Evolutionary conservation across 2,888 invertebrate species (phyloP), one percentile per base, ranked within the genome.

Genomic region (Melanargia galathea): DNA sequence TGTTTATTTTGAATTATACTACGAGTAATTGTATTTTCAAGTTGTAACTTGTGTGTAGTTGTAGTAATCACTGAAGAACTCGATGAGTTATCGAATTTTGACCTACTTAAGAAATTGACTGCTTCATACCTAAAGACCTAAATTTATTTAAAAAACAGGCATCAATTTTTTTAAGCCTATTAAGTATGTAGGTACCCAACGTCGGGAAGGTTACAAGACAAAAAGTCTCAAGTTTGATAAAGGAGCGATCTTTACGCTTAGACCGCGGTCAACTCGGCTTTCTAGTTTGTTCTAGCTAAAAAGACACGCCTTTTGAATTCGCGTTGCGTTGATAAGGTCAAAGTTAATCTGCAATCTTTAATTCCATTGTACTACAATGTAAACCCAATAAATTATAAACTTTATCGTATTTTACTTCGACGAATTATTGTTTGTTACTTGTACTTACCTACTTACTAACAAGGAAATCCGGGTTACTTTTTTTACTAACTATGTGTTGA

Each of bases 231-330:
- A 13, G 52, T 52, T 18, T 20, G 52, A 20, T 7, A 5, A 20
- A 11, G 10, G 33, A 26, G 33, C 30, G 10, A 10, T 35, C n/a
- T 16, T 46, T 33, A 45, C 26, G 30, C 20, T 33, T 18, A 43
- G 57, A 57, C 30, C 20, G 56, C 72, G 73, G 71, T 73, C 75
- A 71, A 69, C 13, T 64, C 72, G 70, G 73, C 74, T 75, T 74
- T 75, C 76, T 74, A 75, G 66, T 66, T 64, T 62, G 64, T 66
- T 66, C 66, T 62, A 24, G 46, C 46, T 49, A 56, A 62, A 64
- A 51, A 60, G 43, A 35, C 51, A 18, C 59, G 64, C 62, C 59
- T 63, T 65, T 57, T 35, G 56, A 60, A 56, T 52, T 51, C 18
- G 46, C 20, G 58, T 43, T 26, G 60, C 22, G 58, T 49, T 35